Evolutionary conservation across 2,797 vertebrate genomes (phyloP), one percentile per base, ranked within the genome.

Genomic region (Acipenser ruthenus): DNA sequence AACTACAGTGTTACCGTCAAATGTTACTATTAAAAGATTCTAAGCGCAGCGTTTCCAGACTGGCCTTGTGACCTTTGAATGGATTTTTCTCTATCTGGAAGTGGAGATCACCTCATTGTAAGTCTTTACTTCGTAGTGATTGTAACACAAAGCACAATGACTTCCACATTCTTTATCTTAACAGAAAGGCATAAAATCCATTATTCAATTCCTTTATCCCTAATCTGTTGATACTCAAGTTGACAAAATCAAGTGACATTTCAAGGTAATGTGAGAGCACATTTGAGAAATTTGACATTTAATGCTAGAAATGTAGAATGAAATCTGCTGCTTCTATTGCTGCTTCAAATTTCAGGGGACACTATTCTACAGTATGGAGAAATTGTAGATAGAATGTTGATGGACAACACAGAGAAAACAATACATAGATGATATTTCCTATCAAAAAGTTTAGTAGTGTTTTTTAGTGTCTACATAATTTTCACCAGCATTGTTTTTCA

Each of bases 31-130:
- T 37, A 37, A 37, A 37, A 37, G 37, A 37, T 37, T 37, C 5
- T 37, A 37, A 37, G 37, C 37, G 5, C 37, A 37, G 5, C 37
- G 37, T 37, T 37, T 37, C 37, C 37, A 37, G 37, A 37, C 37
- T 37, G 37, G 37, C 37, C 37, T 37, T 37, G 3, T 78, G 23
- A 53, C 37, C 8, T 64, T 81, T 79, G 71, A 73, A 72, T 56
- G 3, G 9, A 12, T 12, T 53, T 9, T 53, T 53, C 52, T 53
- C 52, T 12, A 9, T 53, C 52, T 53, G 7, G 5, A 53, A 53
- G 52, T 53, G 9, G 5, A 53, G 52, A 9, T 53, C 9, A 53
- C 12, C 9, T 9, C 52, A 53, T 9, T 53, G 9, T 12, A 53
- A 1, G 6, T 12, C 52, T 53, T 9, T 53, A 53, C 7, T 9